Evolutionary conservation across 2,888 invertebrate species (phyloP), one percentile per base, ranked within the genome.

Genomic region (Drosophila putrida): DNA sequence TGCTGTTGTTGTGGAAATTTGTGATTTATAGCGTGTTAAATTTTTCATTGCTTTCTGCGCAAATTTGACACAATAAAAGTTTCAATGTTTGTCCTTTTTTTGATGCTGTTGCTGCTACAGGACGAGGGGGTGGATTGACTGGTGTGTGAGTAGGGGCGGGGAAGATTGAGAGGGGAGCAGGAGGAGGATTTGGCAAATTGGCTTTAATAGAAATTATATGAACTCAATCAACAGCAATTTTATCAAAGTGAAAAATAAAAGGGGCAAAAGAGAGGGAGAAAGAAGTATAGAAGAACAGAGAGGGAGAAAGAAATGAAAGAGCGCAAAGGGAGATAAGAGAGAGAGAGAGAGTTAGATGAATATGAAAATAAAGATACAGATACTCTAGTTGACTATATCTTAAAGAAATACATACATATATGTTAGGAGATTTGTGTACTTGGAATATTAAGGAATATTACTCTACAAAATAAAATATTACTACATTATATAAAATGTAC

Each of bases 11-110:
- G 71, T 73, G 71, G 61, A 66, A 84, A 76, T 68, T 55, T 88
- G 87, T 90, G 88, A 88, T 88, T 88, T 88, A 88, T 87, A 71
- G 89, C 80, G 87, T 89, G 88, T 70, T 85, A 88, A 86, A 90
- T 90, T 79, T 73, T 88, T 83, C 83, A 80, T 80, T 88, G 78
- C 87, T 75, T 74, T 68, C 68, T 65, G 71, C 20, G 70, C 71
- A 70, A 81, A 82, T 78, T 80, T 82, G 77, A 78, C 80, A 83
- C 87, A 85, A 86, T 83, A 86, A 80, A 84, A 87, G 60, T 83
- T 78, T 70, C 54, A 50, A 73, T 66, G 67, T 61, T 61, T 68
- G 64, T 71, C 53, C 57, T 58, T 66, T 31, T n/a, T 3, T 20
- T 20, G 20, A 20, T 20, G 20, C 20, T 28, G 38, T 31, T 57